Base-by-base conservation (phyloP, 2,797 vertebrate species). In the Acanthornis magna region DNA sequence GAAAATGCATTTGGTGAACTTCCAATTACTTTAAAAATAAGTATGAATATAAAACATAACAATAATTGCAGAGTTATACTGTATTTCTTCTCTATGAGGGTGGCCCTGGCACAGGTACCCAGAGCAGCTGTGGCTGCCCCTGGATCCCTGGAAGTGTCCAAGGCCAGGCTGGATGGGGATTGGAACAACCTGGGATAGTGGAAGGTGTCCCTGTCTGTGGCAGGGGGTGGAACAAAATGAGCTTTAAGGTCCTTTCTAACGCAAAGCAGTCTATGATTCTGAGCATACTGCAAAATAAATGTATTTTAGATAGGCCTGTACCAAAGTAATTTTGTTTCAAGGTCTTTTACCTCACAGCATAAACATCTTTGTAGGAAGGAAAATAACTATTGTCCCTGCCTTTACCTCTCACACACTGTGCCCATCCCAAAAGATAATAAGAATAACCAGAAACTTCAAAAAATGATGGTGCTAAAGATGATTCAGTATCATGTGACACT, bases 1-100 rank as follows among this genome's bases (percentile, higher is more conserved):
- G 15, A 90, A 36, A 82, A 87, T 22, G 10, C 47, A 68, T 38
- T 86, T 80, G 38, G 81, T 73, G 45, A 80, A 70, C 9, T 86
- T 94, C 17, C 43, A 80, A 51, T 36, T 75, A 62, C 18, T 74
- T 88, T n/a, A n/a, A 54, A 89, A 88, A 68, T 34, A 75, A 84
- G 50, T 65, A 68, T 23, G 55, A 79, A 78, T 48, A 70, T 29
- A 47, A 68, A 89, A 54, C 9, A 4, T 29, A 54, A 79, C 22
- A 83, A 55, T 72, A 53, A 86, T 10, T 75, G 54, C 16, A 55
- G 32, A 38, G 3, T 86, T 77, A 45, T 27, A 51, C 1, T 40
- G 6, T 18, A 43, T n/a, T 80, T 79, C 20, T 54, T 16, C 27
- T 4, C 45, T 27, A 0, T 23, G 40, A 34, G 40, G 15, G 9